Evolutionary conservation across 2,797 vertebrate genomes (phyloP), one percentile per base, ranked within the genome.

Genomic region (Thripadectes ignobilis): DNA sequence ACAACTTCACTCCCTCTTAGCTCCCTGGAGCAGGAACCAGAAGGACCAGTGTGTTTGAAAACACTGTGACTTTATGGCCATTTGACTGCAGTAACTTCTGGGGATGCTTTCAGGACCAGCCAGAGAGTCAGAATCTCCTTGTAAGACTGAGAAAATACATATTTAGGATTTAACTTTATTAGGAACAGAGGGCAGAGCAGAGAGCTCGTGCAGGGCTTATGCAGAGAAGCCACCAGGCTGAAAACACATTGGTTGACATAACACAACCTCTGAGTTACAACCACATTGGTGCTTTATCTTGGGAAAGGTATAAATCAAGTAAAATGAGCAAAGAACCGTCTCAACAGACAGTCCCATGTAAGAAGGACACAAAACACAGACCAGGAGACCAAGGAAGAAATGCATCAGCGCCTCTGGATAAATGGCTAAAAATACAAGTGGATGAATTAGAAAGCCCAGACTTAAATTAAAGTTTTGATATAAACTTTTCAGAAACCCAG

Each of bases 401-500:
- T 65, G 49, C 34, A 26, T 57, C 38, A 27, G 9, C 77, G 61
- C 30, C 43, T 84, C 85, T 46, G 84, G 58, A 84, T 74, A 83
- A 80, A 77, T 71, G 57, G 27, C 73, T 91, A 62, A 92, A 95
- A 95, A 77, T 86, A 32, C 3, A 88, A 87, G 82, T 30, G 57
- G 72, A 36, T 83, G 54, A 88, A 78, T 93, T 91, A 89, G 49
- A 92, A 95, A 69, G 49, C 30, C 68, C 3, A 15, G 57, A n/a
- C 95, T 80, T 80, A 81, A 92, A 83, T 88, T 67, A 87, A 89
- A 77, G 91, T 96, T 94, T 74, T 89, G 90, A 67, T 54, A 67
- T 69, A 80, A 90, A 72, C 62, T 92, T 76, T 80, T 89, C 27
- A 68, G 73, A 90, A 95, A 88, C 38, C 10, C 32, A 69, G 46